A percentile compares a stretch with the other conserved stretches of the same genome.
These are phyloP conservation scores for Hymenopus coronatus DNA, from an alignment of 2,888 invertebrate genomes.

Conservation along the genomic window DNA sequence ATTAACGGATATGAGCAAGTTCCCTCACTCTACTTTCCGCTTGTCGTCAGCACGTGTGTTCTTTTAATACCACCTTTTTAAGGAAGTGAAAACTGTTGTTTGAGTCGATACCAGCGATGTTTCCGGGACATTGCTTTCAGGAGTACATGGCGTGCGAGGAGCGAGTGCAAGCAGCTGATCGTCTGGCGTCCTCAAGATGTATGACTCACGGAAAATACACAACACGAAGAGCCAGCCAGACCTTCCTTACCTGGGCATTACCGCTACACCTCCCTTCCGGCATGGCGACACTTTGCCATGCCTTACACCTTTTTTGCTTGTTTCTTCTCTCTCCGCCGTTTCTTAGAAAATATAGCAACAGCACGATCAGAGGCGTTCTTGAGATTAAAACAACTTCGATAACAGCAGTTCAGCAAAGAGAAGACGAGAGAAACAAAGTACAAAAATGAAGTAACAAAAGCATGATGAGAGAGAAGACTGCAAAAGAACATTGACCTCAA, in stretches of 20 bases:
- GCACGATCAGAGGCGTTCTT: too few relatives aligned
- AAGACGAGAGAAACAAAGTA: too few relatives aligned
- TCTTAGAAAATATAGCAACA: neutral
- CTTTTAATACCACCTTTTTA: neutral
- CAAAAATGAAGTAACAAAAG: too few relatives aligned
- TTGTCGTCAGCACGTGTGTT: neutral
- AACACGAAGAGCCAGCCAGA: neutral
- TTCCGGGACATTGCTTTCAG: neutral
- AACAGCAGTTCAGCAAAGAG: too few relatives aligned
- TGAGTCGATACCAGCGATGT: neutral
- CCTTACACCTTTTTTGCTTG: neutral
- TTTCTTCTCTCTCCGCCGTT: neutral
- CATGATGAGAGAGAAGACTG: too few relatives aligned
- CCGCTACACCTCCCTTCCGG: neutral
- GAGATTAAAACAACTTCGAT: too few relatives aligned
- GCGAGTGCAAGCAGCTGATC: neutral
- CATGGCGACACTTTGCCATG: neutral
- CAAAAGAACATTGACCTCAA: too few relatives aligned
- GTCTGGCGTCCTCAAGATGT: neutral
- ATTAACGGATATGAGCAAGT: neutral
- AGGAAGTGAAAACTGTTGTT: neutral
- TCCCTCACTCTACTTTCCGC: neutral
- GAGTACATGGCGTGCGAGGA: neutral
- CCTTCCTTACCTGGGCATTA: neutral
- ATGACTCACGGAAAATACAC: neutral